Conservation (phyloP, 1,140 invertebrate species). For the Neomicropteryx cornuta region DNA sequence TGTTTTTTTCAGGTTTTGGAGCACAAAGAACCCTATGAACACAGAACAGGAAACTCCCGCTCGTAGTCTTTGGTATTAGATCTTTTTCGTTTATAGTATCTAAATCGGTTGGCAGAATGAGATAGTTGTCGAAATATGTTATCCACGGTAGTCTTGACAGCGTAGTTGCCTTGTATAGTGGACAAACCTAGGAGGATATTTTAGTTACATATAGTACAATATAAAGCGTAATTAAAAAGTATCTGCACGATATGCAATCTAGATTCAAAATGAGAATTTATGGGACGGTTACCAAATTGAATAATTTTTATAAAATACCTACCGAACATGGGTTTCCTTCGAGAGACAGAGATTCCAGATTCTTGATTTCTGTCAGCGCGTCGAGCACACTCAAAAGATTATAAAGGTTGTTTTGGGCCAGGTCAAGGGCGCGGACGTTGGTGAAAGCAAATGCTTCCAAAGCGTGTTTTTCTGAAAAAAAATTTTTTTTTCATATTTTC, state of each 20-base stretch:
- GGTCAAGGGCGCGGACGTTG: conserved; percentile 24
- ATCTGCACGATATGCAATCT: conserved; percentile 6
- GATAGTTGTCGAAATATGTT: too few species aligned
- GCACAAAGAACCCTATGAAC: too few species aligned
- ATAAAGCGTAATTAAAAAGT: too few species aligned
- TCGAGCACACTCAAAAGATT: conserved; percentile 27
- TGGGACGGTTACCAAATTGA: conserved; percentile 2
- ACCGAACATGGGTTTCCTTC: conserved; percentile 43
- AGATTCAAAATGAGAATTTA: conserved; percentile 9
- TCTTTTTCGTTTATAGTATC: too few species aligned
- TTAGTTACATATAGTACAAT: too few species aligned
- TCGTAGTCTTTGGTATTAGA: too few species aligned
- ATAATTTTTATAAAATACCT: conserved; percentile 7
- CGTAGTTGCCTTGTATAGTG: conserved; percentile 22
- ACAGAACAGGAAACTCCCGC: too few species aligned
- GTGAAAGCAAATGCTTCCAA: conserved; percentile 1
- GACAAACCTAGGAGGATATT: too few species aligned
- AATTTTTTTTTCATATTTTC: background rate
- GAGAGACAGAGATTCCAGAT: conserved; percentile 28
- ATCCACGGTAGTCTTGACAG: conserved; percentile 18
- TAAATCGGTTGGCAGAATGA: too few species aligned
- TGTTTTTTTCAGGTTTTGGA: too few species aligned
- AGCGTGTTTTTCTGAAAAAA: conserved; percentile 1
- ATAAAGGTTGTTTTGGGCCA: conserved; percentile 42
- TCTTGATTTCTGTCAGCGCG: conserved; percentile 22